Evolutionary conservation across 2,113 vertebrate genomes (phyloP).

Genomic region (Cyprinodon brontotheroides): DNA sequence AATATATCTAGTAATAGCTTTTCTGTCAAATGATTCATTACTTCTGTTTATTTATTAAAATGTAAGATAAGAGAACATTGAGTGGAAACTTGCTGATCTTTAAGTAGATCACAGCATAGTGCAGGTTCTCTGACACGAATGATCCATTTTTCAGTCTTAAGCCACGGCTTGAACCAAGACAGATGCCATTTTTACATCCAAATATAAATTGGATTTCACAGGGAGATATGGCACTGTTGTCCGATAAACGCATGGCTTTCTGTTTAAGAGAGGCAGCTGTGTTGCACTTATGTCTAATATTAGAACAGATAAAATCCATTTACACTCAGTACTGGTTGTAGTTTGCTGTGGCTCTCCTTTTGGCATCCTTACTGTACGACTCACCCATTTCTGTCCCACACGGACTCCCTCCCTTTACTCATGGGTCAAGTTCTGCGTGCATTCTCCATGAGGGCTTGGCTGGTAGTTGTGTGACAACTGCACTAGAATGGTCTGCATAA

Average conservation of each 20-base stretch:
- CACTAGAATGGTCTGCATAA: constrained; percentile 42
- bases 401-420: constrained; percentile 57
- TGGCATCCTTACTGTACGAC: constrained; percentile 43
- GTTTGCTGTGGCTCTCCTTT: constrained; percentile 33
- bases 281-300: not conserved
- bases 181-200: constrained; percentile 36
- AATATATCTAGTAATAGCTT: not conserved
- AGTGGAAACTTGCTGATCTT: constrained; percentile 13
- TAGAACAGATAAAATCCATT: constrained; percentile 14
- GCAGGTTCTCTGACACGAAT: constrained; percentile 40
- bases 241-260: constrained; percentile 41
- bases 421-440: constrained; percentile 69
- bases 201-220: constrained; percentile 48
- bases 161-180: constrained; percentile 15
- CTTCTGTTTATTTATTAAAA: not conserved
- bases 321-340: constrained; percentile 2
- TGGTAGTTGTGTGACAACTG: constrained; percentile 63
- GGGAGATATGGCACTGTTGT: constrained; percentile 51
- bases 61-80: constrained; percentile 3
- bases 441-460: constrained; percentile 70
- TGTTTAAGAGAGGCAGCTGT: constrained; percentile 56
- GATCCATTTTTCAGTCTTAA: constrained; percentile 37
- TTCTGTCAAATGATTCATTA: not conserved
- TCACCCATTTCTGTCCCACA: constrained; percentile 42
- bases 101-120: constrained; percentile 34